phyloP scores from a whole-genome alignment of 2,113 vertebrate genomes.

The Baryphthengus martii region DNA sequence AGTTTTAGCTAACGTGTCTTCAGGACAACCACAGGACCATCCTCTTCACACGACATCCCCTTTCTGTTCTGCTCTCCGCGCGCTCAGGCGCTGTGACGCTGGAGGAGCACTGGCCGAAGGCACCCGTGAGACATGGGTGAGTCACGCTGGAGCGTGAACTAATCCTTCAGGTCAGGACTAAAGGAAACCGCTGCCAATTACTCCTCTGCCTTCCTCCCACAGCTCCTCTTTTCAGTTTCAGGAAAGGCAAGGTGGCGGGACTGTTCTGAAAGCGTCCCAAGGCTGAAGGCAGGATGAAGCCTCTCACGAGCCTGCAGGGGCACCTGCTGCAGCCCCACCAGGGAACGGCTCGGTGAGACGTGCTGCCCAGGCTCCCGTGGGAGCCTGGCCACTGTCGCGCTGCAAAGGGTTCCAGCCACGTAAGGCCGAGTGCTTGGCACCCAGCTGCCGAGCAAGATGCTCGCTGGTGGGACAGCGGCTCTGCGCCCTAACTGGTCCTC shows the following conservation, averaged over 20 bases:
- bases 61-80: neutral
- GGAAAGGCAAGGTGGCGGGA: neutral
- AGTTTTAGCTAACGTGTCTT: neutral
- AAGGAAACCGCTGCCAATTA: neutral
- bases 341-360: accelerated
- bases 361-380: neutral
- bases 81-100: accelerated
- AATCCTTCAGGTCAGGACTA: neutral
- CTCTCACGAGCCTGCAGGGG: neutral
- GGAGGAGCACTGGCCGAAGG: accelerated
- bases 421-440: neutral
- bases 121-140: neutral
- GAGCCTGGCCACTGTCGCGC: accelerated
- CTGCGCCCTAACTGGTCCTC: accelerated
- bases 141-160: neutral
- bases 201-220: neutral
- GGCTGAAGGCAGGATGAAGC: neutral
- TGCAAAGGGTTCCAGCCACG: neutral
- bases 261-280: neutral
- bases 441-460: accelerated
- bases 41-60: neutral
- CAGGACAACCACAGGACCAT: neutral
- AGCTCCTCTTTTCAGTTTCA: neutral
- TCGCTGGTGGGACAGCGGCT: neutral
- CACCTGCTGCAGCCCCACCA: neutral